Evolutionary conservation across 2,888 invertebrate genomes (phyloP).

Genomic region (Hesperia comma): DNA sequence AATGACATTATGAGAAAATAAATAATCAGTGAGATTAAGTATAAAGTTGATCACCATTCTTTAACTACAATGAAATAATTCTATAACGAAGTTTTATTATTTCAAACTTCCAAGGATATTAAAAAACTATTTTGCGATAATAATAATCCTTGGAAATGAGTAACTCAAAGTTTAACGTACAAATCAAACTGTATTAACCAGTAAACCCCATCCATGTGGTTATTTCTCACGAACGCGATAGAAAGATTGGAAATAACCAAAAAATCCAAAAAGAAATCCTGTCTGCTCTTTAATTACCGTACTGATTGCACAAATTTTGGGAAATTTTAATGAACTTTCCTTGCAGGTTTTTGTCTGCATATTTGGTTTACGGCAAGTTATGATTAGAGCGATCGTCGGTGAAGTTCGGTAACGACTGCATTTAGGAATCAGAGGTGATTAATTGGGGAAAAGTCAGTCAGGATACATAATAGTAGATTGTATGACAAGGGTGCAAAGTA

Average conservation of each 20-base stretch:
- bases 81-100: no score
- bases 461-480: not conserved
- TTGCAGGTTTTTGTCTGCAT: constrained; percentile 1
- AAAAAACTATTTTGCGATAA: no score
- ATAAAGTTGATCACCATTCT: no score
- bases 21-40: no score
- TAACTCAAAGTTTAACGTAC: no score
- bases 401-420: not conserved
- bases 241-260: constrained; percentile 3
- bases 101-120: no score
- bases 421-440: constrained; percentile 6
- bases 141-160: no score
- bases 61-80: no score
- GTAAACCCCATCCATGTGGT: no score
- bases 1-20: no score
- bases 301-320: constrained; percentile 26
- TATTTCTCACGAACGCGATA: not conserved
- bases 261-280: constrained; percentile 3
- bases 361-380: constrained; percentile 1
- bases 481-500: no score
- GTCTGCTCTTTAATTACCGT: constrained; percentile 17
- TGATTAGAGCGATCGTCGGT: constrained; percentile 2
- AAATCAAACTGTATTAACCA: no score
- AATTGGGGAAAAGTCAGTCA: not conserved
- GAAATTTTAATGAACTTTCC: constrained; percentile 27